Conservation (phyloP, 2,113 vertebrate genomes). For the Pelecanoides urinatrix region DNA sequence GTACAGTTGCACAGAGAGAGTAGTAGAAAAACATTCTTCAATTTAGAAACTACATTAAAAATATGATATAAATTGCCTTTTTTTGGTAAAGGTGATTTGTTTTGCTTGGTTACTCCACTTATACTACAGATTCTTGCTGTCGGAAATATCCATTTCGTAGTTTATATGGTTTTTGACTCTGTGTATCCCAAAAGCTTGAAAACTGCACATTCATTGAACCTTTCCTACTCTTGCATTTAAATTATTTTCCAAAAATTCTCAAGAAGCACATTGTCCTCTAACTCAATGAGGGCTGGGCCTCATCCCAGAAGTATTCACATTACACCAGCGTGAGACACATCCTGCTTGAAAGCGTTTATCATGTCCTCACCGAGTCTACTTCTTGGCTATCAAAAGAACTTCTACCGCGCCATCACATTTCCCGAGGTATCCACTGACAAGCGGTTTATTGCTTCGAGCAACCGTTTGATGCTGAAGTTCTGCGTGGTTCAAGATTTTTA, state of each 20-base stretch:
- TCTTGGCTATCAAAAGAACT: not conserved
- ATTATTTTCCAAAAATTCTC: not conserved
- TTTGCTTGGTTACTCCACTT: not conserved
- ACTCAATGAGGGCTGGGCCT: not conserved
- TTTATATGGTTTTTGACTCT: not conserved
- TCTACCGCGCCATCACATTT: accelerated
- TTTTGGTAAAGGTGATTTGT: not conserved
- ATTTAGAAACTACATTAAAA: not conserved
- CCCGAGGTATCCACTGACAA: not conserved
- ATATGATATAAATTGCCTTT: not conserved
- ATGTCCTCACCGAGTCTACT: not conserved
- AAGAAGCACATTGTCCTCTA: not conserved
- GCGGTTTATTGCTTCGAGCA: accelerated
- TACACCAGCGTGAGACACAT: not conserved
- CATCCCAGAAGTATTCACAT: not conserved
- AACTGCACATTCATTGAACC: not conserved
- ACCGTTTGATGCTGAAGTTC: not conserved
- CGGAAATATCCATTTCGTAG: not conserved
- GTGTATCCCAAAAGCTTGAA: not conserved
- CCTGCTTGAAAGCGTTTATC: not conserved
- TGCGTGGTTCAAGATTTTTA: not conserved
- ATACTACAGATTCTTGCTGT: not conserved
- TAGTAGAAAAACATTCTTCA: not conserved
- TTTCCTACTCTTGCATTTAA: not conserved
- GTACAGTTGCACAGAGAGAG: not conserved